Percentiles rank a stretch among this genome's conserved stretches.
These are phyloP conservation scores for Campoletis raptor DNA, from an alignment of 2,888 invertebrate species.

Conservation along the genomic window DNA sequence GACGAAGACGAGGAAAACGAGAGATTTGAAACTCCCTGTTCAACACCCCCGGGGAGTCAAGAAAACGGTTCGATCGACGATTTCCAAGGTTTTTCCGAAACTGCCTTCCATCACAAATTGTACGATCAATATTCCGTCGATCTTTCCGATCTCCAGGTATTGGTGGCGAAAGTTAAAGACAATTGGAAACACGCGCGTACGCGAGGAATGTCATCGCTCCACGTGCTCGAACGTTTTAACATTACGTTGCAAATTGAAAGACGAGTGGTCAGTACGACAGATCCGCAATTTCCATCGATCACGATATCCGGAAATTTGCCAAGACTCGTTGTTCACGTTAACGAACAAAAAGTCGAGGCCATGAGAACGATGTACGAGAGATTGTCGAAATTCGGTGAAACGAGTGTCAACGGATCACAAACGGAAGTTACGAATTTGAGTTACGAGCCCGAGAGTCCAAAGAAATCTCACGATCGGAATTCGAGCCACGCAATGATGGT, in stretches of 20 bases:
- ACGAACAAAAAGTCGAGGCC: conserved; percentile 94
- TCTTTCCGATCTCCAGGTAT: conserved; percentile 87
- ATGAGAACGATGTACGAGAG: conserved; percentile 87
- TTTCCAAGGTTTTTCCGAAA: conserved; percentile 85
- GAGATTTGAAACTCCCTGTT: conserved; percentile 90
- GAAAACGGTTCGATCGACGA: conserved; percentile 86
- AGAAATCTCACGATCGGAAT: conserved; percentile 76
- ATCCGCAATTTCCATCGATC: conserved; percentile 94
- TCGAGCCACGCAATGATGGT: conserved; percentile 88
- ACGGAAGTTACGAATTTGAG: conserved; percentile 52
- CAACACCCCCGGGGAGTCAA: conserved; percentile 93
- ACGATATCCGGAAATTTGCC: conserved; percentile 95
- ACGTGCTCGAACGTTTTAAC: conserved; percentile 91
- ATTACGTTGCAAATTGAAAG: conserved; percentile 90
- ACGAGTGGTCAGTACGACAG: conserved; percentile 92
- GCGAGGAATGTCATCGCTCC: conserved; percentile 93
- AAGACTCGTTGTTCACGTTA: conserved; percentile 94
- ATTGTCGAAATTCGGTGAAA: conserved; percentile 79
- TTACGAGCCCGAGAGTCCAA: conserved; percentile 80
- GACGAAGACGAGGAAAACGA: conserved; percentile 82
- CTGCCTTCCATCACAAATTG: conserved; percentile 88
- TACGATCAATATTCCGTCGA: conserved; percentile 91
- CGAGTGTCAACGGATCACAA: conserved; percentile 66
- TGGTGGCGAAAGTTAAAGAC: conserved; percentile 95
- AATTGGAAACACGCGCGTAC: conserved; percentile 96